Evolutionary conservation across 2,888 invertebrate genomes (phyloP).

Genomic region (Deilephila elpenor): DNA sequence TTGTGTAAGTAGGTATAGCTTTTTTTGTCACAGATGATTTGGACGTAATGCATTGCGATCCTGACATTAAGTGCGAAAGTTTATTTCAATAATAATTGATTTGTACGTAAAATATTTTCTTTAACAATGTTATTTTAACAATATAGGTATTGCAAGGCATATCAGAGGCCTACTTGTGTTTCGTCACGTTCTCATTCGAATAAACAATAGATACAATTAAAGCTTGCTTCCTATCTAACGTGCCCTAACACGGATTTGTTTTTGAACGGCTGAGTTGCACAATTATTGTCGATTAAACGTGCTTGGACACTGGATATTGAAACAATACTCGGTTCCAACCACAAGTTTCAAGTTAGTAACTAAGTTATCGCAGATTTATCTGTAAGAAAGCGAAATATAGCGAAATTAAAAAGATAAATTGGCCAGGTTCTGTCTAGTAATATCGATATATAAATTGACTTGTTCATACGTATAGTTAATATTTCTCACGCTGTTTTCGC

Average conservation of each 20-base stretch:
- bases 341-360: slow-evolving; percentile 25
- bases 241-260: slow-evolving; percentile 42
- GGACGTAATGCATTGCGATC: neutral
- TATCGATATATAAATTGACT: neutral
- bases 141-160: slow-evolving; percentile 10
- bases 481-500: slow-evolving; percentile 4
- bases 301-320: slow-evolving; percentile 46
- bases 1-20: too few species aligned
- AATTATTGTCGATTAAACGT: slow-evolving; percentile 53
- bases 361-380: slow-evolving; percentile 26
- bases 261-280: slow-evolving; percentile 42
- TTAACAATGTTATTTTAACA: slow-evolving; percentile 23
- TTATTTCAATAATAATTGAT: neutral
- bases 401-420: slow-evolving; percentile 12
- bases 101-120: neutral
- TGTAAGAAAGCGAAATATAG: slow-evolving; percentile 12
- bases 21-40: too few species aligned
- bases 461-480: neutral
- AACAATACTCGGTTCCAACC: slow-evolving; percentile 30
- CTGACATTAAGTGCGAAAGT: neutral
- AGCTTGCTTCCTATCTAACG: slow-evolving; percentile 38
- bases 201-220: slow-evolving; percentile 42
- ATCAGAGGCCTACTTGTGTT: slow-evolving; percentile 9
- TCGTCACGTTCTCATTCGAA: slow-evolving; percentile 27
- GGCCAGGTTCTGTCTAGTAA: neutral